Base-by-base conservation (phyloP, 2,888 invertebrate genomes). In the Volucella zonaria region DNA sequence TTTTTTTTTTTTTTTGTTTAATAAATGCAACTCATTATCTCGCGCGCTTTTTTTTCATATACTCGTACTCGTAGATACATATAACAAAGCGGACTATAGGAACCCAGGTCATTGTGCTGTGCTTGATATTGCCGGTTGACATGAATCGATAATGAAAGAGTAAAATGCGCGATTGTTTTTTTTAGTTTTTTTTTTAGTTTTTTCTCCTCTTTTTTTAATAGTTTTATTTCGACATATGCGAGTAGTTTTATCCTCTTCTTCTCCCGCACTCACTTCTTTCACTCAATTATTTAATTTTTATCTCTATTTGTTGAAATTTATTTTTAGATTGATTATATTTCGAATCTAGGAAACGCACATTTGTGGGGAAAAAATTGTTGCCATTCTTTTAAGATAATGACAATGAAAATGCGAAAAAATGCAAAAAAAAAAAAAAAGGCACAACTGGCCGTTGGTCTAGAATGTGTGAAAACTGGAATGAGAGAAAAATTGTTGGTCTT, bases 51-150 rank as follows among this genome's bases (percentile, higher is more conserved):
- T 43, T 42, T 66, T 8, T 14, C 14, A 40, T 70, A 23, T 49
- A 62, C 54, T 74, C 31, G 62, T 75, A 51, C 18, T 59, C 31
- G 31, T 31, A 31, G 31, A 31, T 31, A 31, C 31, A 6, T 31
- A 31, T 31, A 31, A 31, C 31, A 31, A 31, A 31, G 70, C 79
- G 79, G 75, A 75, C 70, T 83, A 52, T 83, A 54, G 64, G 40
- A 68, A 49, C 78, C 38, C 70, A 79, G 82, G 82, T 83, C 82
- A 83, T 79, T 79, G 82, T 70, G 82, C 82, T 83, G 62, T 49
- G 49, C 38, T 58, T 14, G 62, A 58, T 66, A 31, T 66, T 66
- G 79, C 70, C 74, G 79, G 64, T 79, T 75, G 74, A 61, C 59
- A 79, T 83, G 74, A 79, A 83, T 83, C 66, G 52, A 83, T 79